phyloP scores from a whole-genome alignment of 2,797 vertebrate species.

The Dipus sagitta region DNA sequence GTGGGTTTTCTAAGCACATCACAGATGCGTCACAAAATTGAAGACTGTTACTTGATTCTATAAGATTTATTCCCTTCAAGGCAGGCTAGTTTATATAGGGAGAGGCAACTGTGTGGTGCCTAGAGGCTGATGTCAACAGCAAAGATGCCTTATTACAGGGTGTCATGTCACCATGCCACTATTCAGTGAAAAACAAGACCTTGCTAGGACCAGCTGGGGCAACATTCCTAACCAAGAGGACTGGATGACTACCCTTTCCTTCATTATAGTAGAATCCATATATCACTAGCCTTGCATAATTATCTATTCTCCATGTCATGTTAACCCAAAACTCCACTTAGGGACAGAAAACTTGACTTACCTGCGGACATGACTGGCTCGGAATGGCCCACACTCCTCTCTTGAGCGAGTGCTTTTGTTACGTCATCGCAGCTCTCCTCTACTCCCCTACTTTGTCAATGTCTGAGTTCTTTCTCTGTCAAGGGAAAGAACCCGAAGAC shows the following conservation, averaged over 20 bases:
- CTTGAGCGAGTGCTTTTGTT: background rate
- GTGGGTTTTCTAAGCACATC: background rate
- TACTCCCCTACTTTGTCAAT: background rate
- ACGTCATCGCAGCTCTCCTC: background rate
- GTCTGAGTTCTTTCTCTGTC: background rate
- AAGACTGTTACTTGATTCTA: constrained; percentile 47
- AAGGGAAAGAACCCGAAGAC: background rate
- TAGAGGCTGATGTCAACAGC: background rate
- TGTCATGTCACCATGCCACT: background rate
- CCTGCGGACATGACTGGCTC: no score
- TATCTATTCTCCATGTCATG: background rate
- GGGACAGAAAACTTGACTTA: background rate
- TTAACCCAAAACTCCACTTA: background rate
- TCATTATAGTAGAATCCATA: background rate
- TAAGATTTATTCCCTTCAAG: constrained; percentile 27
- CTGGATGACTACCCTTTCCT: background rate
- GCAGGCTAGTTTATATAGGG: background rate
- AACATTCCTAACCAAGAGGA: background rate
- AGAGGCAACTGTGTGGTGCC: background rate
- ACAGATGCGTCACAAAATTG: background rate
- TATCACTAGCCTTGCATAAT: background rate
- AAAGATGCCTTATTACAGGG: background rate
- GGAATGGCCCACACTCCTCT: background rate
- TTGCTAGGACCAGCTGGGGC: background rate
- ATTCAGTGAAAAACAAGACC: background rate